Conservation (phyloP, 2,113 vertebrate genomes). For the Rhinichthys klamathensis region DNA sequence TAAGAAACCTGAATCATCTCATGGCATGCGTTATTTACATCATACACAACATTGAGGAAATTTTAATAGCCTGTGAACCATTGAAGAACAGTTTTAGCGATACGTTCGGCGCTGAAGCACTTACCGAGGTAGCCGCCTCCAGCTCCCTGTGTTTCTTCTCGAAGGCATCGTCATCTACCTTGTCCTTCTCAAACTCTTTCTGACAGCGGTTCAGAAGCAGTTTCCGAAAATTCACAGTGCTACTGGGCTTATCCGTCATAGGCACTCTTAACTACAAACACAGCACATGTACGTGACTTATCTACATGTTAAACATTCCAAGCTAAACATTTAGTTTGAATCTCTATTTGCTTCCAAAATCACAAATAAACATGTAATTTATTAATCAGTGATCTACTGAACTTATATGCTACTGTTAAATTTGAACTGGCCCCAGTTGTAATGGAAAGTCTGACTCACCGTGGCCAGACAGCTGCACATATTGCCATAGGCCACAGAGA, state of each 20-base stretch:
- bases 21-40: neutral
- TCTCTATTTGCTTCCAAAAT: neutral
- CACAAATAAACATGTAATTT: neutral
- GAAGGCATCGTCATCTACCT: conserved; percentile 95
- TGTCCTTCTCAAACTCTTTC: conserved; percentile 98
- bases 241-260: conserved; percentile 93
- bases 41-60: neutral
- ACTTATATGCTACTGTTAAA: neutral
- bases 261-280: conserved; percentile 83
- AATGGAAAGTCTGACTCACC: conserved; percentile 65
- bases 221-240: conserved; percentile 95
- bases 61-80: neutral
- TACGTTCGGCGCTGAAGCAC: neutral
- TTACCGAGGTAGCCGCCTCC: conserved; percentile 88
- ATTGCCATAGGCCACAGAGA: conserved; percentile 96
- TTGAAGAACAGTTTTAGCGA: neutral
- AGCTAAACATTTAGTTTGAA: neutral
- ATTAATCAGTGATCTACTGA: neutral
- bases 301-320: neutral
- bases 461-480: conserved; percentile 96
- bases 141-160: conserved; percentile 98
- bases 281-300: neutral
- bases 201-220: conserved; percentile 96
- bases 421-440: neutral
- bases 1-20: neutral